phyloP scores from a whole-genome alignment of 2,888 invertebrate genomes.

The Drosophila aldrichi region DNA sequence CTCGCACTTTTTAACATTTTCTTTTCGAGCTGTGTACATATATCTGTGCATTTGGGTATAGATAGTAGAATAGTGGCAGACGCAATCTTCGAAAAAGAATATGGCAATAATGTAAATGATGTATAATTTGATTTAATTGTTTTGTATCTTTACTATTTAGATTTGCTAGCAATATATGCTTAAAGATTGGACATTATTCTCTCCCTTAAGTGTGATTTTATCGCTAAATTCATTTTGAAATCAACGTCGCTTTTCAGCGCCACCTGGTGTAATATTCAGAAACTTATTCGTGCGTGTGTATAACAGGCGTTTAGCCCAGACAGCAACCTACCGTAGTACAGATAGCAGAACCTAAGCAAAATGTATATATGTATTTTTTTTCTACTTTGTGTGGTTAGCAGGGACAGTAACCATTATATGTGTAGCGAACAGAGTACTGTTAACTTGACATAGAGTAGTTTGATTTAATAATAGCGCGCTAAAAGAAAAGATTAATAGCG shows the following conservation, averaged over 20 bases:
- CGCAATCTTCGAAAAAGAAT: background rate
- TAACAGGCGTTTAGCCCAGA: constrained; percentile 5
- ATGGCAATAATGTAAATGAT: too few species aligned
- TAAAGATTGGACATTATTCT: too few species aligned
- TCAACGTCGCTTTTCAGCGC: constrained; percentile 27
- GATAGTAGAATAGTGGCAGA: background rate
- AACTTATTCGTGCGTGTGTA: background rate
- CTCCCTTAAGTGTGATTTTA: too few species aligned
- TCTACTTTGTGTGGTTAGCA: too few species aligned
- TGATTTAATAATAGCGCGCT: background rate
- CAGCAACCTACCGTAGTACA: background rate
- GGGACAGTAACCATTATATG: constrained; percentile 20
- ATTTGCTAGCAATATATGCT: too few species aligned
- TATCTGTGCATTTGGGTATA: background rate
- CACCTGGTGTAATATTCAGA: constrained; percentile 21
- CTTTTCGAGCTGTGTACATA: background rate
- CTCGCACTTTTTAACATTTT: constrained; percentile 14
- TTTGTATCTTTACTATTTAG: too few species aligned
- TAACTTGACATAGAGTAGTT: background rate
- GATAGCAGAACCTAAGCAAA: background rate
- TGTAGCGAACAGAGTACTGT: background rate
- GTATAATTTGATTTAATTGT: too few species aligned
- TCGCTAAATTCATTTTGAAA: background rate
- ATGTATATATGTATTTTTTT: too few species aligned
- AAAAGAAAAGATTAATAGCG: background rate